Percentiles rank a stretch among this genome's conserved stretches.
These are phyloP conservation scores for Drosophila rellima DNA, from an alignment of 2,888 invertebrate species.

Conservation along the genomic window DNA sequence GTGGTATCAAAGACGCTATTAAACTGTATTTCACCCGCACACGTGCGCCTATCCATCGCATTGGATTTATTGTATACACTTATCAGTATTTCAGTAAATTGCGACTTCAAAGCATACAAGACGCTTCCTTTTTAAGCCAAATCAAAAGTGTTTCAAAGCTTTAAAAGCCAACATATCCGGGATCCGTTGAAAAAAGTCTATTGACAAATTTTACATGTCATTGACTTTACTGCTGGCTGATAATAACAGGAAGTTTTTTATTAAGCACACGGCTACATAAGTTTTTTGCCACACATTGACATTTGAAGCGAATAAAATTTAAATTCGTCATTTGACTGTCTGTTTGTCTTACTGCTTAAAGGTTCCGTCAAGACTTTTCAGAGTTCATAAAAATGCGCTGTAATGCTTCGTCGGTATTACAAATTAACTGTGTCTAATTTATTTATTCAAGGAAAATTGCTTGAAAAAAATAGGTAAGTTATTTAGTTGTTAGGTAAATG, in stretches of 20 bases:
- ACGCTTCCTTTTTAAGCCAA: constrained; percentile 14
- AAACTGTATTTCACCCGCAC: not conserved
- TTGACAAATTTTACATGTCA: constrained; percentile 70
- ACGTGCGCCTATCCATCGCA: constrained; percentile 25
- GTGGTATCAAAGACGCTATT: constrained; percentile 5
- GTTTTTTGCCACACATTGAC: constrained; percentile 17
- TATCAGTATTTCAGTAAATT: constrained; percentile 17
- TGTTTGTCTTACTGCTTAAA: constrained; percentile 21
- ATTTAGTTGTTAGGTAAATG: not conserved
- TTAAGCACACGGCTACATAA: constrained; percentile 49
- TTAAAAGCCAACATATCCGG: constrained; percentile 9
- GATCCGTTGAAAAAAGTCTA: constrained; percentile 26
- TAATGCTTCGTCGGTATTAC: not conserved
- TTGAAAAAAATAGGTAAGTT: constrained; percentile 22
- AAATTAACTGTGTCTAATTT: constrained; percentile 47
- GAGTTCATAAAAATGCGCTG: constrained; percentile 10
- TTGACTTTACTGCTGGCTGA: constrained; percentile 45
- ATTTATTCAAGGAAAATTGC: constrained; percentile 47
- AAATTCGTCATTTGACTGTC: constrained; percentile 17
- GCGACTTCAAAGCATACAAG: constrained; percentile 11
- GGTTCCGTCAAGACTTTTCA: constrained; percentile 42
- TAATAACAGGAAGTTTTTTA: constrained; percentile 66
- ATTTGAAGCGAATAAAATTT: constrained; percentile 2
- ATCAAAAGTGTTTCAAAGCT: constrained; percentile 25
- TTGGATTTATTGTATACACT: constrained; percentile 21